Base-by-base conservation (phyloP, 2,888 invertebrate genomes). In the Halictus quadricinctus region DNA sequence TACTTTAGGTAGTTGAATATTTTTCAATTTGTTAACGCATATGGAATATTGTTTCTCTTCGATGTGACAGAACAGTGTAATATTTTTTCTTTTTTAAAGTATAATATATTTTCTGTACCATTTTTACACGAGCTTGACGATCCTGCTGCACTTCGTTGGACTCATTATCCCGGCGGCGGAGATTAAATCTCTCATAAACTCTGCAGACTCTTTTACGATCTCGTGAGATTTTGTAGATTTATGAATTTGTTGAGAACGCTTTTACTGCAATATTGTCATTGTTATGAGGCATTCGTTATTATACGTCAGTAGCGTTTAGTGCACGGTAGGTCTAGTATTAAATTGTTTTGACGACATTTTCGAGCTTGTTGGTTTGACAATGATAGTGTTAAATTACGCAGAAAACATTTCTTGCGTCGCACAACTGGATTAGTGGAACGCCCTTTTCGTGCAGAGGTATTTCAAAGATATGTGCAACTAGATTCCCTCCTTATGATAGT, bases 101-200 rank as follows among this genome's bases (percentile, higher is more conserved):
- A 36, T 36, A 70, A 70, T 70, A 43, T 70, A 70, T 41, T 70
- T 70, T 70, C 43, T 41, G 66, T 66, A 66, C 66, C 21, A 18
- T 66, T 36, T 66, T 66, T 21, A 64, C 15, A 64, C 64, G 29
- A 29, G 25, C 25, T 15, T 13, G 5, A 0, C 29, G 64, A 29
- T 8, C 29, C 29, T 64, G 12, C 12, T 58, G 58, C 5, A n/a
- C 12, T n/a, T 3, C 12, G n/a, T 58, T 58, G n/a, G 21, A n/a
- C n/a, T n/a, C 1, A 21, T 54, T 54, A 54, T 54, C 58, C 58
- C 4, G 58, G 0, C 58, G n/a, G 5, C n/a, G n/a, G 12, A 46
- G 12, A 46, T 46, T 46, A 12, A 46, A 46, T 46, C 46, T 46
- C 46, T 10, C 10, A 46, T 46, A 46, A 46, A 46, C 46, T 46